phyloP scores from a whole-genome alignment of 1,140 invertebrate genomes.

The Micrasema longulum region DNA sequence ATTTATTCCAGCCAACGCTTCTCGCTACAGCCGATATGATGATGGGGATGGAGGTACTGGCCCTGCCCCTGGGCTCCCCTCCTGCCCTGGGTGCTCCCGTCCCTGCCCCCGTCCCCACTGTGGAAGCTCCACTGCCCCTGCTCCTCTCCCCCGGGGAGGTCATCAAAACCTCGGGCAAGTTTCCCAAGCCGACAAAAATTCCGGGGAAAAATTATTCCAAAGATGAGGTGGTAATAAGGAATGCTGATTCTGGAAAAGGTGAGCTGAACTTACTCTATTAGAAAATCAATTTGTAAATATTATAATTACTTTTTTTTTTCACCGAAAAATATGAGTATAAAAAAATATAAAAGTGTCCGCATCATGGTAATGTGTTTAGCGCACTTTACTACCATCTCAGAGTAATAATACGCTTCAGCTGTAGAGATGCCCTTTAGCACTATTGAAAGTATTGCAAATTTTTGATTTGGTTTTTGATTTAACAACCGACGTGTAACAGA shows the following conservation, averaged over 20 bases:
- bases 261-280: no score
- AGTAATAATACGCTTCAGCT: no score
- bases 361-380: no score
- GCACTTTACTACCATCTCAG: no score
- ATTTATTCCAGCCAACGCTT: slow-evolving; percentile 46
- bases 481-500: no score
- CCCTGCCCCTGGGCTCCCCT: slow-evolving; percentile 57
- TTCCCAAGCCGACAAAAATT: slow-evolving; percentile 87
- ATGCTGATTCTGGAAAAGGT: slow-evolving; percentile 96
- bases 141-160: slow-evolving; percentile 83
- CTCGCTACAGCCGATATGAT: slow-evolving; percentile 56
- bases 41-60: slow-evolving; percentile 35
- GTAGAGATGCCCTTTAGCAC: no score
- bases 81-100: slow-evolving; percentile 56
- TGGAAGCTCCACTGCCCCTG: slow-evolving; percentile 67
- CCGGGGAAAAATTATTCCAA: slow-evolving; percentile 93
- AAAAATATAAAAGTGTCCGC: no score
- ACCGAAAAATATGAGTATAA: no score
- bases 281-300: no score
- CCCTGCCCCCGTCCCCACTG: slow-evolving; percentile 59
- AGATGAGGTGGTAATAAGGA: slow-evolving; percentile 93
- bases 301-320: no score
- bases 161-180: slow-evolving; percentile 89
- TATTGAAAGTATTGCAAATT: no score
- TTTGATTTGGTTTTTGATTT: no score